Conservation (phyloP, 1,140 invertebrate genomes). For the Anadara kagoshimensis region DNA sequence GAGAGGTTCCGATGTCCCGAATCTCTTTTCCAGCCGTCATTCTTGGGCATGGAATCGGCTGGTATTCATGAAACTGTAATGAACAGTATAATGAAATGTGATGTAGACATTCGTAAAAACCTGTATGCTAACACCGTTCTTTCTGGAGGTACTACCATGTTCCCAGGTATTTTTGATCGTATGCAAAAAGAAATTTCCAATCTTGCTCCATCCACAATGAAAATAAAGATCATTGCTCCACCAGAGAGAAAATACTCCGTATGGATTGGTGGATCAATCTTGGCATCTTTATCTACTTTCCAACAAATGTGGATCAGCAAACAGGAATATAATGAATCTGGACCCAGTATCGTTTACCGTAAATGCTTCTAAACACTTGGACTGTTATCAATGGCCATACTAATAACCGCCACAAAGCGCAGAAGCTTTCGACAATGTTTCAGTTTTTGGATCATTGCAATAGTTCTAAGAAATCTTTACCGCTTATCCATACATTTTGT, state of each 20-base stretch:
- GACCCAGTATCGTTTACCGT: conserved; percentile 86
- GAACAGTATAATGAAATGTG: no score
- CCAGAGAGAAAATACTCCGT: conserved; percentile 88
- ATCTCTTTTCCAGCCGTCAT: conserved; percentile 74
- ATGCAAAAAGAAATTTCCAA: conserved; percentile 87
- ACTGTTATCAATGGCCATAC: no score
- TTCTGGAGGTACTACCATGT: no score
- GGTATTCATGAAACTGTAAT: conserved; percentile 74
- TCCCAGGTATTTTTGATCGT: no score
- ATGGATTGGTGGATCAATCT: conserved; percentile 75
- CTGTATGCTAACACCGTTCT: no score
- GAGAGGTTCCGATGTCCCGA: conserved; percentile 48
- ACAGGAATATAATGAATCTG: conserved; percentile 96
- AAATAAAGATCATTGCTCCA: conserved; percentile 89
- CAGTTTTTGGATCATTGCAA: no score
- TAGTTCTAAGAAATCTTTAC: no score
- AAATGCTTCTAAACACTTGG: conserved; percentile 70
- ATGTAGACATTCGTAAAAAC: no score
- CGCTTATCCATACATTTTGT: no score
- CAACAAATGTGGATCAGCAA: conserved; percentile 90
- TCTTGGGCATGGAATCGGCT: conserved; percentile 63
- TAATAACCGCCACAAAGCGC: no score
- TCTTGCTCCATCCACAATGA: conserved; percentile 84
- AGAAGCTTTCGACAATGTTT: no score
- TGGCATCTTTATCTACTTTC: conserved; percentile 78